These are phyloP conservation scores for Heliconius hortense DNA, from an alignment of 2,888 invertebrate genomes.

Conservation along the genomic window DNA sequence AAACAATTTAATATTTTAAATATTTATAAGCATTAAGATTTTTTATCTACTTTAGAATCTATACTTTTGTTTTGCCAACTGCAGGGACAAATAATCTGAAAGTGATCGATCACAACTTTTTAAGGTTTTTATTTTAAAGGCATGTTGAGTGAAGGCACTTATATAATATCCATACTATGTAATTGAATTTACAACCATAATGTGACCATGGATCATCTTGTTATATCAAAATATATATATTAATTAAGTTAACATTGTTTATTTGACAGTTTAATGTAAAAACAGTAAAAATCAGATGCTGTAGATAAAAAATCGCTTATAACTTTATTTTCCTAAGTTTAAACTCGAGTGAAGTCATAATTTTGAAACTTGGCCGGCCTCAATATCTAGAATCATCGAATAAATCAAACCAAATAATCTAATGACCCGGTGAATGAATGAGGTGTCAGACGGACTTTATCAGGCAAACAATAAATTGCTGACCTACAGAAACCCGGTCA, in stretches of 20 bases:
- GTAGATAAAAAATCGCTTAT: constrained; percentile 7
- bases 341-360: constrained; percentile 16
- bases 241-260: too few relatives aligned
- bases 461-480: constrained; percentile 42
- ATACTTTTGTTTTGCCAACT: background rate
- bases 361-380: constrained; percentile 30
- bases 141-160: too few relatives aligned
- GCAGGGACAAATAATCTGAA: background rate
- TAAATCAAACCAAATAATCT: constrained; percentile 40
- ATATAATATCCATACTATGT: too few relatives aligned
- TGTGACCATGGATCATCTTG: background rate
- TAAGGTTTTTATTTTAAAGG: too few relatives aligned
- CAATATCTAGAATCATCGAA: constrained; percentile 32
- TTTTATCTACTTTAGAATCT: background rate
- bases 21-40: background rate
- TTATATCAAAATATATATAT: too few relatives aligned
- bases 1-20: background rate
- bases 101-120: too few relatives aligned
- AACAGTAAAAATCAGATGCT: background rate
- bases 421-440: constrained; percentile 40
- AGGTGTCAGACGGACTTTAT: constrained; percentile 42
- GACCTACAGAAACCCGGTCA: constrained; percentile 37
- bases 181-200: background rate
- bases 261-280: background rate
- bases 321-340: constrained; percentile 26